Conservation (phyloP, 2,113 vertebrate genomes). For the Narcine bancroftii region DNA sequence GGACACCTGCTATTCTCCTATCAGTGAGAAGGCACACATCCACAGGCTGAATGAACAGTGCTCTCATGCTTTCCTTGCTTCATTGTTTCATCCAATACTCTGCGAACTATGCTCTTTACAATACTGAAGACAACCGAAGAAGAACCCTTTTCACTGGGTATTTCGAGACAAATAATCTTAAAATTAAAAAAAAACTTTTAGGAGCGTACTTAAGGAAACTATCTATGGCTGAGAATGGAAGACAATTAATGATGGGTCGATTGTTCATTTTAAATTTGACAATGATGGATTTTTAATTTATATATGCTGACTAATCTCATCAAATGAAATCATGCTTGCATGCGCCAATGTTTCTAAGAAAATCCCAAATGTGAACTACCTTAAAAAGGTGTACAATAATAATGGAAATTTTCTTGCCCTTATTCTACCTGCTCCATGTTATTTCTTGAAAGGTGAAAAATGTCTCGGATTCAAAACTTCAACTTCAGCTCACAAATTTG, state of each 20-base stretch:
- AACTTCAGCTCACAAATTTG: not conserved
- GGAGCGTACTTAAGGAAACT: not conserved
- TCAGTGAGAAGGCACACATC: too few relatives aligned
- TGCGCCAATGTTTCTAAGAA: not conserved
- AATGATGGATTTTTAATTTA: not conserved
- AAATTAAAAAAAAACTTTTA: not conserved
- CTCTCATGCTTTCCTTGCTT: too few relatives aligned
- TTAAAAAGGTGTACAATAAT: not conserved
- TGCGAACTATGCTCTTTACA: too few relatives aligned
- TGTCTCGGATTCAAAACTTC: not conserved
- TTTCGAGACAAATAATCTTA: not conserved
- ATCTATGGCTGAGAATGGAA: not conserved
- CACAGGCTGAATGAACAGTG: too few relatives aligned
- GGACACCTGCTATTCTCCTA: too few relatives aligned
- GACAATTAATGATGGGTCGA: not conserved
- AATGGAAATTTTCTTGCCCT: not conserved
- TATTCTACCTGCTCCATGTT: not conserved
- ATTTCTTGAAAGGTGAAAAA: not conserved
- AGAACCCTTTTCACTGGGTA: not conserved
- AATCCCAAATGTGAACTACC: not conserved
- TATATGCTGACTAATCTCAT: too few relatives aligned
- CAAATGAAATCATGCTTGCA: too few relatives aligned
- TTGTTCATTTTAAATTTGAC: not conserved
- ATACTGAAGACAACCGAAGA: too few relatives aligned
- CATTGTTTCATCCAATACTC: too few relatives aligned